phyloP scores from a whole-genome alignment of 1,140 invertebrate species.

The Bombus breviceps region DNA sequence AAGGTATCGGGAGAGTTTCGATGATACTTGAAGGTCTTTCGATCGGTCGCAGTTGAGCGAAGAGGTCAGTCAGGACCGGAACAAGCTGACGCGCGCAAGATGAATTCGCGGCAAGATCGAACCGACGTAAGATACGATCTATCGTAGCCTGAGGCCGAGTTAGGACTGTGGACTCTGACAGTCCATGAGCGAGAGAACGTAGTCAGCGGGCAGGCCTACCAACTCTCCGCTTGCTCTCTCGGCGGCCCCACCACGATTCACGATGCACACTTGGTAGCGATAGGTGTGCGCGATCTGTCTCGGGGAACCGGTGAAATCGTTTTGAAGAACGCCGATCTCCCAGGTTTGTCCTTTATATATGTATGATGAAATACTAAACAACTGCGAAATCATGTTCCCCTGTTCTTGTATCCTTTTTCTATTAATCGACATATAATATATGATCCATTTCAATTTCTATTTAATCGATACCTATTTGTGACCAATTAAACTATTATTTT shows the following conservation, averaged over 20 bases:
- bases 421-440: neutral
- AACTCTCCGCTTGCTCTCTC: constrained; percentile 41
- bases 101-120: constrained; percentile 63
- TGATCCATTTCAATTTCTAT: neutral
- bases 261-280: constrained; percentile 59
- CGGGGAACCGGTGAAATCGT: constrained; percentile 59
- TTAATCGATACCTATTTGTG: neutral
- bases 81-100: constrained; percentile 20
- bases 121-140: constrained; percentile 76
- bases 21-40: constrained; percentile 24
- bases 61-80: constrained; percentile 23
- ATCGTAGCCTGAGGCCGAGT: constrained; percentile 80
- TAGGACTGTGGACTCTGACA: constrained; percentile 80
- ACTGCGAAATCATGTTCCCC: too few species aligned
- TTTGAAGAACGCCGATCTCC: constrained; percentile 7
- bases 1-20: neutral
- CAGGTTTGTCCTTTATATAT: constrained; percentile 6
- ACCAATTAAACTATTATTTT: neutral
- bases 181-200: constrained; percentile 67
- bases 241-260: constrained; percentile 57
- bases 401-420: neutral
- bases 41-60: constrained; percentile 13
- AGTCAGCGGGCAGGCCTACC: constrained; percentile 68
- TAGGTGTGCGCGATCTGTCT: constrained; percentile 55
- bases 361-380: neutral